Conservation (phyloP, 2,797 vertebrate genomes). For the Phaenicophaeus curvirostris region DNA sequence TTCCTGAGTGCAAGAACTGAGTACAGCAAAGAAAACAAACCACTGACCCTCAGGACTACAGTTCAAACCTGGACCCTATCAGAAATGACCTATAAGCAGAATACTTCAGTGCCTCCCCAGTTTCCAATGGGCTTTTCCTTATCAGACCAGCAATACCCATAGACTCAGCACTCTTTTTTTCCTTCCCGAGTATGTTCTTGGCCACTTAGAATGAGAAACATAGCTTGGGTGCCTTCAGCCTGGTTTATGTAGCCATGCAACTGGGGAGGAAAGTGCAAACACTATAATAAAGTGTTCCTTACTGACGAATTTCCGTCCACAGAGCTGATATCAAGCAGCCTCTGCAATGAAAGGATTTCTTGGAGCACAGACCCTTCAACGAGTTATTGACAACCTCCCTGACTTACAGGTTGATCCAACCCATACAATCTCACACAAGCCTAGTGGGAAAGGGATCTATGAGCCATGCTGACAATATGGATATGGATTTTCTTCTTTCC, state of each 20-base stretch:
- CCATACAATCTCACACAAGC: background rate
- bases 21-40: background rate
- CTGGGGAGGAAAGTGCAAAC: background rate
- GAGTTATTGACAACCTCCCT: background rate
- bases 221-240: background rate
- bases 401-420: background rate
- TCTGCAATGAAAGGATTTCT: background rate
- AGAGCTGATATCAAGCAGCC: background rate
- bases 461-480: background rate
- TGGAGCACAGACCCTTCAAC: background rate
- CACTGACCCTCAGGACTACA: background rate
- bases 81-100: background rate
- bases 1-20: background rate
- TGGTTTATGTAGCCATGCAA: background rate
- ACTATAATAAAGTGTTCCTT: background rate
- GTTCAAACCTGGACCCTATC: background rate
- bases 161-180: background rate
- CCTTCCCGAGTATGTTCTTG: background rate
- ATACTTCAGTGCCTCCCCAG: background rate
- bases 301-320: background rate
- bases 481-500: background rate
- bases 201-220: background rate
- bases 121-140: background rate
- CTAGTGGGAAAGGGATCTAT: background rate
- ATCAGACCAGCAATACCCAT: background rate